These are phyloP conservation scores for Pissodes strobi DNA, from an alignment of 1,140 invertebrate species.

Conservation along the genomic window DNA sequence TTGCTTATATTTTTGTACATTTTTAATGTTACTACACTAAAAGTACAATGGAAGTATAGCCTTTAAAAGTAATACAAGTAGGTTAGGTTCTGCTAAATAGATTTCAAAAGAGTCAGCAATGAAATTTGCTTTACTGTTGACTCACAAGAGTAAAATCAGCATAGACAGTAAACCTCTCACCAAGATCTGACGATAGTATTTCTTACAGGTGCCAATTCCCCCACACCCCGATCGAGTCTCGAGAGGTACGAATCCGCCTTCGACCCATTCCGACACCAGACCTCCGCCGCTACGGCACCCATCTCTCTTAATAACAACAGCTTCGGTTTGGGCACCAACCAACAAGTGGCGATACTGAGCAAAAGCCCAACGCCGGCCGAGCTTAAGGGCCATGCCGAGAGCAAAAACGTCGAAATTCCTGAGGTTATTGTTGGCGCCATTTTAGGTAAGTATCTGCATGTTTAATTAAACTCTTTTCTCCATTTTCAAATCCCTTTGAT, in stretches of 20 bases:
- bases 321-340: conserved; percentile 76
- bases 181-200: too few species aligned
- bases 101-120: too few species aligned
- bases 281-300: conserved; percentile 69
- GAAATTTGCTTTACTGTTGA: too few species aligned
- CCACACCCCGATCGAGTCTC: conserved; percentile 66
- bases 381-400: conserved; percentile 68
- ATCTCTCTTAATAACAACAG: conserved; percentile 76
- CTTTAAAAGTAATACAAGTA: too few species aligned
- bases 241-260: conserved; percentile 74
- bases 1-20: too few species aligned
- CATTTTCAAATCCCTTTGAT: too few species aligned
- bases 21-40: too few species aligned
- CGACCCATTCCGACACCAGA: conserved; percentile 73
- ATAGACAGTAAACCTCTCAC: too few species aligned
- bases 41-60: too few species aligned
- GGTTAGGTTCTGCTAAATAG: too few species aligned
- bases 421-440: conserved; percentile 96
- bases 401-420: conserved; percentile 90
- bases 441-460: conserved; percentile 71
- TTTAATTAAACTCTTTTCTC: neutral
- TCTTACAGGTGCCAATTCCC: conserved; percentile 64
- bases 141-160: too few species aligned
- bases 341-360: conserved; percentile 77
- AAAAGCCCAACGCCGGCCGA: conserved; percentile 85